Evolutionary conservation across 2,797 vertebrate species (phyloP), one percentile per base, ranked within the genome.

Genomic region (Cirrhinus molitorella): DNA sequence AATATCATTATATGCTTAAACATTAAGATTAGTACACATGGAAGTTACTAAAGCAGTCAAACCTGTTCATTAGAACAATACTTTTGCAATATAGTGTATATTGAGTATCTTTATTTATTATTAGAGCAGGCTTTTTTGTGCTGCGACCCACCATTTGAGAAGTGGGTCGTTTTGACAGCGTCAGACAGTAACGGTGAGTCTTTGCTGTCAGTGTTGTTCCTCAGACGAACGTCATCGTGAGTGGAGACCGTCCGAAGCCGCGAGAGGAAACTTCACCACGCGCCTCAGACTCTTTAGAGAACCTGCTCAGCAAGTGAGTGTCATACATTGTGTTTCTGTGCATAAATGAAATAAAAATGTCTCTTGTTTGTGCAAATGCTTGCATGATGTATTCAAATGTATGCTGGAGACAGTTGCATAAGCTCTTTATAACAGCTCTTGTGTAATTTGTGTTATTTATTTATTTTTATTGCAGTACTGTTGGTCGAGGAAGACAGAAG

Each of bases 191-290:
- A 63, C 16, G 7, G 47, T 57, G 47, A 51, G 57, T 68, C 12
- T 76, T 59, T 67, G 70, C 28, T 87, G 81, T 85, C 89, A 99
- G 98, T 71, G 96, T 99, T 90, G 98, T 99, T 83, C 98, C 98
- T 80, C 97, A 99, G 93, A 99, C 98, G 85, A 99, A 98, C 21
- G 98, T 99, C 79, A 98, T 99, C 78, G 95, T 99, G 90, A 99
- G 97, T 93, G 96, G 95, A 83, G 98, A 99, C 88, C 93, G 95
- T 55, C 92, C 95, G 61, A 99, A 99, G 94, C 92, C 94, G 80
- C 96, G 94, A 49, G 98, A 99, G 86, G 98, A 99, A 81, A 93
- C 95, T 0, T 43, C 95, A 86, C 92, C 91, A 84, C 96, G 95
- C 80, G 91, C 95, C 21, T 90, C 95, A 0, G 96, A 96, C 89